These are phyloP conservation scores for Leucozona laternaria DNA, from an alignment of 2,888 invertebrate genomes.

Conservation along the genomic window DNA sequence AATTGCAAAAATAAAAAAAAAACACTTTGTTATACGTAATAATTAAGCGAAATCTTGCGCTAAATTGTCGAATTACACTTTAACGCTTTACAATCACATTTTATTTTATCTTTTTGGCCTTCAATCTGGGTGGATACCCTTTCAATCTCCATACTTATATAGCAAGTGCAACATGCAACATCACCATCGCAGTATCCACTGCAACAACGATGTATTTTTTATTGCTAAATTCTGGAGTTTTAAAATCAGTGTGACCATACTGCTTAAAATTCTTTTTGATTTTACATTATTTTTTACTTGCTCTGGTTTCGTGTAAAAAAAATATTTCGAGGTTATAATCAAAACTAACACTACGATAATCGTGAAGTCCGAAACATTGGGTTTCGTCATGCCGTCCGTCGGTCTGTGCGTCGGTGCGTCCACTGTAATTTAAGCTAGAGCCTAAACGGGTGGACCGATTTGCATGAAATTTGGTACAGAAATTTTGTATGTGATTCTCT, in stretches of 20 bases:
- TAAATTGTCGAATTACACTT: slow-evolving; percentile 63
- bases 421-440: no score
- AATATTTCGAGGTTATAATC: no score
- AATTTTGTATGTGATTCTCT: no score
- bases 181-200: not conserved
- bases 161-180: slow-evolving; percentile 51
- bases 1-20: not conserved
- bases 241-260: slow-evolving; percentile 11
- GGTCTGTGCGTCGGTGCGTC: no score
- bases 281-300: no score
- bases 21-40: not conserved
- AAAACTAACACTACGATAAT: no score
- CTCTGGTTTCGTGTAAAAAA: no score
- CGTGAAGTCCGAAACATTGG: no score
- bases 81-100: slow-evolving; percentile 36
- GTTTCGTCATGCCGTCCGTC: no score
- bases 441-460: no score
- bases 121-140: slow-evolving; percentile 61
- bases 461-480: no score
- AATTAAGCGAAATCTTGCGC: slow-evolving; percentile 47
- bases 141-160: slow-evolving; percentile 44
- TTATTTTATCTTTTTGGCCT: slow-evolving; percentile 21
- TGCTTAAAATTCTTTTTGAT: not conserved
- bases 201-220: slow-evolving; percentile 29
- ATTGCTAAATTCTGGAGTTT: slow-evolving; percentile 48